Conservation (phyloP, 64 coral and sea anemone genomes). For the Anthopleura sola region DNA sequence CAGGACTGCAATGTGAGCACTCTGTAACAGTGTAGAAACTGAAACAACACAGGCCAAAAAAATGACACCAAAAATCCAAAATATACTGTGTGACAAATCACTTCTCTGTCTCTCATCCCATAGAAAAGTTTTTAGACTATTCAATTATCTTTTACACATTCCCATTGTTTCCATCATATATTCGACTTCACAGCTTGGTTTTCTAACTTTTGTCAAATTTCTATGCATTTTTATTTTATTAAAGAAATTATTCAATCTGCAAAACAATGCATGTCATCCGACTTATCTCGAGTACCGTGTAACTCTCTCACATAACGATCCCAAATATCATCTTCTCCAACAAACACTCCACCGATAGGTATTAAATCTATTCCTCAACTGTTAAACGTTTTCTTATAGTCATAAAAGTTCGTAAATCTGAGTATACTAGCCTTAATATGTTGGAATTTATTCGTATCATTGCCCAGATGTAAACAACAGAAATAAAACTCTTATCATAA, state of each 20-base stretch:
- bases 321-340: neutral
- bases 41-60: too few species aligned
- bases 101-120: neutral
- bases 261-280: neutral
- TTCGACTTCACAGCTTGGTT: neutral
- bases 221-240: neutral
- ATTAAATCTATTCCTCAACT: neutral
- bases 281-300: neutral
- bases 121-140: too few species aligned
- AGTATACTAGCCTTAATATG: neutral
- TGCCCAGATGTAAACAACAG: slow-evolving; percentile 10
- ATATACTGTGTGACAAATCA: too few species aligned
- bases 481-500: neutral
- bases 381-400: neutral
- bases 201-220: neutral
- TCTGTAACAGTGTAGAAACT: too few species aligned
- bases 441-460: neutral
- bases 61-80: too few species aligned
- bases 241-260: neutral
- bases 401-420: neutral
- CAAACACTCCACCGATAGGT: neutral
- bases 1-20: too few species aligned
- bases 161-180: too few species aligned
- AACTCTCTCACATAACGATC: neutral
- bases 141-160: too few species aligned